These are phyloP conservation scores for Delichon dasypus DNA, from an alignment of 2,797 vertebrate species.

Conservation along the genomic window DNA sequence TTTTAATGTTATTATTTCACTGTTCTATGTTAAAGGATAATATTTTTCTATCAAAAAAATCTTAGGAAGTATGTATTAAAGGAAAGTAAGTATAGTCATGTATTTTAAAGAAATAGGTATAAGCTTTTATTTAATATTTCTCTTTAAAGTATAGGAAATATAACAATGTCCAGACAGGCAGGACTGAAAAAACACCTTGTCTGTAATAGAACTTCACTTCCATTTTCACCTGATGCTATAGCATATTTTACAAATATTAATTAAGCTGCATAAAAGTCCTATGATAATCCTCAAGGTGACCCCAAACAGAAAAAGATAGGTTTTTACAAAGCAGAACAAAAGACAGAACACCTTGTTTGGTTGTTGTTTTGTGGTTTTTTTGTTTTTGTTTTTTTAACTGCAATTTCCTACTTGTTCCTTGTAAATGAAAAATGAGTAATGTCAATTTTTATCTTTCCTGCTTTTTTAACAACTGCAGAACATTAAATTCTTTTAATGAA, in stretches of 20 bases:
- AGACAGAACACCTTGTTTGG: background rate
- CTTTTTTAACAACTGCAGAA: background rate
- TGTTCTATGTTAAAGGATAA: slow-evolving; percentile 7
- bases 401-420: background rate
- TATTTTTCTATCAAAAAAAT: slow-evolving; percentile 30
- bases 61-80: background rate
- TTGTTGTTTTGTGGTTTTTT: background rate
- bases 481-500: background rate
- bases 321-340: background rate
- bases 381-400: background rate
- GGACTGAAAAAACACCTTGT: background rate
- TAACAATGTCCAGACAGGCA: background rate
- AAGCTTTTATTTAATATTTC: slow-evolving; percentile 34
- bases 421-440: background rate
- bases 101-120: slow-evolving; percentile 19
- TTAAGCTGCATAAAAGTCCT: background rate
- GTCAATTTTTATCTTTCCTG: background rate
- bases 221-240: slow-evolving; percentile 10
- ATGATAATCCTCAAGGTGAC: slow-evolving; percentile 6
- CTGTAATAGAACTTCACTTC: background rate
- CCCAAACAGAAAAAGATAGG: background rate
- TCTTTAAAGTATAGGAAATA: background rate
- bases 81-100: background rate
- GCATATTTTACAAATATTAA: background rate
- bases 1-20: slow-evolving; percentile 33